A percentile compares a stretch with the other conserved stretches of the same genome.
These are phyloP conservation scores for Eristalis intricaria DNA, from an alignment of 2,888 invertebrate genomes.

Conservation along the genomic window DNA sequence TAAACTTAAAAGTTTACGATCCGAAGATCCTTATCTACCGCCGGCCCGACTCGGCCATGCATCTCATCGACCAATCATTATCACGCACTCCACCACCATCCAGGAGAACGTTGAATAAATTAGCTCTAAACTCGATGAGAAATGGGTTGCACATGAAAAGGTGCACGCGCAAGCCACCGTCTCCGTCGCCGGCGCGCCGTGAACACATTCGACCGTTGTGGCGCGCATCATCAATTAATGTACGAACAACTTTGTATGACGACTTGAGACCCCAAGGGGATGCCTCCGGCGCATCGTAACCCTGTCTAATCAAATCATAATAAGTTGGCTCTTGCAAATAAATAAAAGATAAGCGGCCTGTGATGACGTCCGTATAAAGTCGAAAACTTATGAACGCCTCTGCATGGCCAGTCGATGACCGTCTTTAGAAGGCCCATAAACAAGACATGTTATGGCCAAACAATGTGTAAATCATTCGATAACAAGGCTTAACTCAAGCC, in stretches of 20 bases:
- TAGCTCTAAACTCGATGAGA: conserved; percentile 46
- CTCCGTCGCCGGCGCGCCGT: background rate
- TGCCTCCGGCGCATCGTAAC: background rate
- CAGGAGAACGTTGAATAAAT: conserved; percentile 36
- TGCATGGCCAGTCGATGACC: background rate
- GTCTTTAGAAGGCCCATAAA: conserved; percentile 25
- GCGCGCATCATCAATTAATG: conserved; percentile 37
- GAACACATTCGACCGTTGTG: background rate
- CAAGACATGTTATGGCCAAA: conserved; percentile 34
- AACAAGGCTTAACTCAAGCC: conserved; percentile 18
- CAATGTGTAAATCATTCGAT: conserved; percentile 51
- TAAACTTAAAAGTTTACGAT: conserved; percentile 53
- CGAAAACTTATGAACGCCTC: conserved; percentile 39
- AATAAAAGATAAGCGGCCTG: conserved; percentile 53
- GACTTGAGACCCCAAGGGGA: background rate
- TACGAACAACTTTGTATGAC: conserved; percentile 9
- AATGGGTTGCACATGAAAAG: conserved; percentile 57
- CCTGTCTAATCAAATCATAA: conserved; percentile 62
- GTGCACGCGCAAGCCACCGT: conserved; percentile 21
- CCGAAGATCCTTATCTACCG: conserved; percentile 47
- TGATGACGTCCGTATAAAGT: conserved; percentile 53
- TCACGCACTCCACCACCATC: conserved; percentile 44
- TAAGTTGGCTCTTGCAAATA: conserved; percentile 54
- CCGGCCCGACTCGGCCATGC: conserved; percentile 9
- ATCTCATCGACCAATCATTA: conserved; percentile 52